Conservation (phyloP, 2,797 vertebrate genomes). For the Macropus fuliginosus region DNA sequence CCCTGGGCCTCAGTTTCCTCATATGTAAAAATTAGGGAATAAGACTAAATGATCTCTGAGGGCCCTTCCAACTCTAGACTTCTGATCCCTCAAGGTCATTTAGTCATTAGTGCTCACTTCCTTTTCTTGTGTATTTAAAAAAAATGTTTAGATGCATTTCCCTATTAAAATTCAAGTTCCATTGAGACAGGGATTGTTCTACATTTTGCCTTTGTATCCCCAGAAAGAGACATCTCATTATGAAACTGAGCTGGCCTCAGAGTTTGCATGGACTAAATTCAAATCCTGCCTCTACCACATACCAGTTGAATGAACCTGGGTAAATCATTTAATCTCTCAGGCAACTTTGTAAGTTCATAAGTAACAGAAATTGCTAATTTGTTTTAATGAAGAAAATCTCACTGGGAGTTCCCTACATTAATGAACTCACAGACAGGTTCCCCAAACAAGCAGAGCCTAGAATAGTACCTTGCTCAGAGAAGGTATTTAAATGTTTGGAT, state of each 20-base stretch:
- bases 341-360: background rate
- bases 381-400: background rate
- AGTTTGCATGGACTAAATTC: background rate
- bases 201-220: background rate
- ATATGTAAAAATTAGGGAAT: too few relatives aligned
- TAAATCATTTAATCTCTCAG: background rate
- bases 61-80: too few relatives aligned
- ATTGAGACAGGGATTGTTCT: background rate
- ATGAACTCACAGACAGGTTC: background rate
- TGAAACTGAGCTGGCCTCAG: background rate
- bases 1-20: too few relatives aligned
- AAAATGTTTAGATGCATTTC: too few relatives aligned
- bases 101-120: too few relatives aligned
- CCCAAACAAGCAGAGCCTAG: background rate
- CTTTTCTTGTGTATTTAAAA: too few relatives aligned
- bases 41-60: too few relatives aligned
- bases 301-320: background rate
- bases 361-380: background rate
- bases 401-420: background rate
- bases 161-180: background rate
- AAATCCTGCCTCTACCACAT: background rate
- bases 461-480: background rate
- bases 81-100: too few relatives aligned
- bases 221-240: background rate
- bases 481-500: background rate